A percentile compares a stretch with the other conserved stretches of the same genome.
Evolutionary conservation across 2,113 vertebrate genomes (phyloP).

Genomic region (Numenius arquata): DNA sequence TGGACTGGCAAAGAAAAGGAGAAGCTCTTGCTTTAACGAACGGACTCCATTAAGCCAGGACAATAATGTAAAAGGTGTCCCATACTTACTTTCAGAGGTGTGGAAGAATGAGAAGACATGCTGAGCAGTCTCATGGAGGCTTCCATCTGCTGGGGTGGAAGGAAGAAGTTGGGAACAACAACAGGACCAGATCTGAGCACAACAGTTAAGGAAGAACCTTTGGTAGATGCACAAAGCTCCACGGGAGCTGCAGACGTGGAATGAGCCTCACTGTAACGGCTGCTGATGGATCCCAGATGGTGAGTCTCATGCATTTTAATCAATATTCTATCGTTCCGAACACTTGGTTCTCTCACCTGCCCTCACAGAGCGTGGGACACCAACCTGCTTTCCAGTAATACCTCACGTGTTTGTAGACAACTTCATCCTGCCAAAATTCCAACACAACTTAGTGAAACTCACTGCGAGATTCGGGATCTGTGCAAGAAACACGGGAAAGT

Average conservation of each 20-base stretch:
- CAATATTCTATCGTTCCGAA: not conserved
- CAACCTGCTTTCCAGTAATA: not conserved
- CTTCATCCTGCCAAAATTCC: not conserved
- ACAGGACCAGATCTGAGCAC: slow-evolving; percentile 71
- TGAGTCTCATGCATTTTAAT: not conserved
- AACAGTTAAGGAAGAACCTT: slow-evolving; percentile 69
- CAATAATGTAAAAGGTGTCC: not conserved
- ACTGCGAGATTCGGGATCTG: not conserved
- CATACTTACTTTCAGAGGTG: slow-evolving; percentile 74
- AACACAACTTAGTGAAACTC: not conserved
- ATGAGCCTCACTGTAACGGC: not conserved
- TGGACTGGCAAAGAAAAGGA: not conserved
- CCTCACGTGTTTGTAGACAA: not conserved
- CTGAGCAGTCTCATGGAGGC: slow-evolving; percentile 86
- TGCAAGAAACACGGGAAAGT: not conserved
- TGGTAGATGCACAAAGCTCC: not conserved
- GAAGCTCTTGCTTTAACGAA: not conserved
- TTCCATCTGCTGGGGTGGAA: slow-evolving; percentile 87
- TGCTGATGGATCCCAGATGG: not conserved
- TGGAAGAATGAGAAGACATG: slow-evolving; percentile 69
- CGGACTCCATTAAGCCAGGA: not conserved
- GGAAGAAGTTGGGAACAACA: slow-evolving; percentile 91
- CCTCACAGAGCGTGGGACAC: not conserved
- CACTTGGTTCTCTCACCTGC: not conserved
- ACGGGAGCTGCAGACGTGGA: not conserved